Evolutionary conservation across 1,140 invertebrate genomes (phyloP).

Genomic region (Calephelis virginiensis): DNA sequence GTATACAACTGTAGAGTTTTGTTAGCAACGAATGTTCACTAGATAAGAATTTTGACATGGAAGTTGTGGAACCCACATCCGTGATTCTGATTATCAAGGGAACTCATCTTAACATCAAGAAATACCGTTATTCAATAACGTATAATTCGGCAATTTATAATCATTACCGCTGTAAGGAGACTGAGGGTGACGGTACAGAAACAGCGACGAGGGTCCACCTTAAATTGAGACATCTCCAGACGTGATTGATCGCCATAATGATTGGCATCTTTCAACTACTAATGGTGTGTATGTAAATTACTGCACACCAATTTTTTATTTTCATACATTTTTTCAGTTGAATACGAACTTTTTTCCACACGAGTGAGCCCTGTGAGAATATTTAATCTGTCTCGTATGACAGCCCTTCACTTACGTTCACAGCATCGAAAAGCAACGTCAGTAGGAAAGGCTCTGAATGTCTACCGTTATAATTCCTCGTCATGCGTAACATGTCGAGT

Average conservation of each 20-base stretch:
- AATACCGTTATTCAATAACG: constrained; percentile 40
- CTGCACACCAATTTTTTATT: constrained; percentile 36
- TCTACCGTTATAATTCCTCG: constrained; percentile 69
- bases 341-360: constrained; percentile 55
- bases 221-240: constrained; percentile 69
- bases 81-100: neutral
- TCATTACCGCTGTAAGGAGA: constrained; percentile 55
- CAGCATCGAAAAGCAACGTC: constrained; percentile 41
- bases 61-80: neutral
- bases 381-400: constrained; percentile 59
- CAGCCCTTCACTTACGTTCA: constrained; percentile 68
- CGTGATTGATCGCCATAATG: constrained; percentile 67
- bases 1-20: too few species aligned
- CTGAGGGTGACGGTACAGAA: constrained; percentile 31
- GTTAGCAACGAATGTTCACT: too few species aligned
- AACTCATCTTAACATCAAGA: constrained; percentile 21
- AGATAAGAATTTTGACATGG: too few species aligned
- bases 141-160: constrained; percentile 69
- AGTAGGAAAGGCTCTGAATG: constrained; percentile 47
- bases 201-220: constrained; percentile 47
- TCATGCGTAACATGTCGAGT: constrained; percentile 63
- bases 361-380: constrained; percentile 61
- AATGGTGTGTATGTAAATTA: constrained; percentile 58
- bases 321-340: constrained; percentile 43
- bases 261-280: constrained; percentile 60